A percentile compares a stretch with the other conserved stretches of the same genome.
Conservation (phyloP, 2,113 vertebrate genomes). For the Carassius auratus region DNA sequence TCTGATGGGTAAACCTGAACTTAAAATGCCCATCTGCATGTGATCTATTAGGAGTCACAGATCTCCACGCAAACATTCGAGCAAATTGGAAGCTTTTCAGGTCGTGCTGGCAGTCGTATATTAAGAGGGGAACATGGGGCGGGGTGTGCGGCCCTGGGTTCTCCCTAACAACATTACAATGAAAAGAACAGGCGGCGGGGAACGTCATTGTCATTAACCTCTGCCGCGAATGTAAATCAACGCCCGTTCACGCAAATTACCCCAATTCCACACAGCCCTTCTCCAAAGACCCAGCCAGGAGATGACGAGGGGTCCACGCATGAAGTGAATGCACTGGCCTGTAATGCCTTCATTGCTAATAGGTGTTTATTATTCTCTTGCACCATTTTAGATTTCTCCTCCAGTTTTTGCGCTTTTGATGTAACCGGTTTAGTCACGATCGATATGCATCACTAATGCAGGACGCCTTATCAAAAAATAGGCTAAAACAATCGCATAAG, state of each 20-base stretch:
- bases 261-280: conserved; percentile 72
- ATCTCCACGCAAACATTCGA: conserved; percentile 22
- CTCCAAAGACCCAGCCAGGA: conserved; percentile 61
- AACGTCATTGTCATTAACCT: conserved; percentile 87
- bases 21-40: conserved; percentile 21
- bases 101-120: conserved; percentile 46
- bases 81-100: conserved; percentile 49
- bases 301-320: conserved; percentile 53
- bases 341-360: conserved; percentile 25
- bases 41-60: conserved; percentile 40
- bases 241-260: conserved; percentile 81
- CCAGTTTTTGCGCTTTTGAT: background rate
- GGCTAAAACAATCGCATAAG: conserved; percentile 18
- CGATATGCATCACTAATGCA: background rate
- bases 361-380: conserved; percentile 46
- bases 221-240: conserved; percentile 85
- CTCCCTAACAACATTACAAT: conserved; percentile 82
- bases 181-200: conserved; percentile 80
- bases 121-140: conserved; percentile 35
- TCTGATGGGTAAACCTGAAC: conserved; percentile 32
- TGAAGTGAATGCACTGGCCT: background rate
- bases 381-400: conserved; percentile 11
- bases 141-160: conserved; percentile 65
- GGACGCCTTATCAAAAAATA: background rate
- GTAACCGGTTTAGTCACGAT: background rate